Percentiles rank a stretch among this genome's conserved stretches.
These are phyloP conservation scores for Talpa occidentalis DNA, from an alignment of 2,113 vertebrate genomes.

Conservation along the genomic window DNA sequence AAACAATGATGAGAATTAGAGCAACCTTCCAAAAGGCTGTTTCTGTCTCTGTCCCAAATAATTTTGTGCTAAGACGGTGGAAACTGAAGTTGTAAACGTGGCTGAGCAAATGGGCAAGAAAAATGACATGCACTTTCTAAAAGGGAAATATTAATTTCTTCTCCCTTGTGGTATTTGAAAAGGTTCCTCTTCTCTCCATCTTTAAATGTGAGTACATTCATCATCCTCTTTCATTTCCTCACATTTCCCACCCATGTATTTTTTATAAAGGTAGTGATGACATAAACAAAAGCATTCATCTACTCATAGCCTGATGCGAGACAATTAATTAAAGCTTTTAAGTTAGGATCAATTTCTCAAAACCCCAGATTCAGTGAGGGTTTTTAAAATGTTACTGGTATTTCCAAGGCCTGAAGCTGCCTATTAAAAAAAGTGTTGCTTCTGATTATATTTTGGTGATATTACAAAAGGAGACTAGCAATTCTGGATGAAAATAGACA, in stretches of 20 bases:
- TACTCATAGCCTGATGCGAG: background rate
- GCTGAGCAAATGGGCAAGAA: background rate
- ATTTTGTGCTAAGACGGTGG: background rate
- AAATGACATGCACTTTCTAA: background rate
- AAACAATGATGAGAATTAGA: background rate
- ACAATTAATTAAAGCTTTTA: conserved; percentile 72
- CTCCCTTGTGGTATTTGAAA: conserved; percentile 50
- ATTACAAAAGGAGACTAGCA: background rate
- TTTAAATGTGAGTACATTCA: conserved; percentile 64
- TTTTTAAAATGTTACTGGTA: conserved; percentile 24
- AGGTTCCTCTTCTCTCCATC: conserved; percentile 37
- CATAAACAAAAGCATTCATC: conserved; percentile 62
- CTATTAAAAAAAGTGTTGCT: background rate
- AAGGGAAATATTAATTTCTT: conserved; percentile 19
- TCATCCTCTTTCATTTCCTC: conserved; percentile 50
- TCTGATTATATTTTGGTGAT: background rate
- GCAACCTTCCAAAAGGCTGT: background rate
- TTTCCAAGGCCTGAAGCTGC: background rate
- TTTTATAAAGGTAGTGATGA: conserved; percentile 65
- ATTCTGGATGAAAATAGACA: background rate
- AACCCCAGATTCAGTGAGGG: background rate
- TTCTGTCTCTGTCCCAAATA: background rate
- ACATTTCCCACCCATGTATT: conserved; percentile 60
- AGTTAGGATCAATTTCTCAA: conserved; percentile 52
- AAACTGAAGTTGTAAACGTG: background rate